phyloP scores from a whole-genome alignment of 2,113 vertebrate genomes.

The Ivindomyrus marchei region DNA sequence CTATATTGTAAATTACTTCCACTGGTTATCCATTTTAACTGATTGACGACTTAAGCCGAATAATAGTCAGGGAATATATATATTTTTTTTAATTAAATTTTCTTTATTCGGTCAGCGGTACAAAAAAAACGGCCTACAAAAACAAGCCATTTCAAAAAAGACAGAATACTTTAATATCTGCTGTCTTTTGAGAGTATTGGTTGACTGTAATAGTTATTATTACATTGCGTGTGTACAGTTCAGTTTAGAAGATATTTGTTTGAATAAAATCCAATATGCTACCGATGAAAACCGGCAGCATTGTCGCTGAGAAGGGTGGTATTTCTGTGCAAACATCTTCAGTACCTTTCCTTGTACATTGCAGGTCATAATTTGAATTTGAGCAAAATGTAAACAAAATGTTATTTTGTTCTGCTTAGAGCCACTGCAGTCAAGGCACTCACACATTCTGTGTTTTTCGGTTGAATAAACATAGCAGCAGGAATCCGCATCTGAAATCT shows the following conservation, averaged over 20 bases:
- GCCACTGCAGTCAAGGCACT: neutral
- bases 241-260: neutral
- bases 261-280: neutral
- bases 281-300: neutral
- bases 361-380: neutral
- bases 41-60: neutral
- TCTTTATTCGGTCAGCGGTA: neutral
- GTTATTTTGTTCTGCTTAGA: neutral
- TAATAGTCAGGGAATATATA: neutral
- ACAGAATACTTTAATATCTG: neutral
- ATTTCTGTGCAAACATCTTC: neutral
- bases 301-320: neutral
- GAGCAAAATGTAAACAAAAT: neutral
- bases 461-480: neutral
- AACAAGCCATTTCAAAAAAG: neutral
- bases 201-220: neutral
- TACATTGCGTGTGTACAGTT: neutral
- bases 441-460: neutral
- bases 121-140: neutral
- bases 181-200: neutral
- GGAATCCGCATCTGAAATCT: neutral
- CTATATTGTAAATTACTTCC: neutral
- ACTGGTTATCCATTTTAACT: neutral
- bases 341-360: neutral
- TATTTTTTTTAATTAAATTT: neutral